phyloP scores from a whole-genome alignment of 2,888 invertebrate genomes.

The Ethmia dodecea region DNA sequence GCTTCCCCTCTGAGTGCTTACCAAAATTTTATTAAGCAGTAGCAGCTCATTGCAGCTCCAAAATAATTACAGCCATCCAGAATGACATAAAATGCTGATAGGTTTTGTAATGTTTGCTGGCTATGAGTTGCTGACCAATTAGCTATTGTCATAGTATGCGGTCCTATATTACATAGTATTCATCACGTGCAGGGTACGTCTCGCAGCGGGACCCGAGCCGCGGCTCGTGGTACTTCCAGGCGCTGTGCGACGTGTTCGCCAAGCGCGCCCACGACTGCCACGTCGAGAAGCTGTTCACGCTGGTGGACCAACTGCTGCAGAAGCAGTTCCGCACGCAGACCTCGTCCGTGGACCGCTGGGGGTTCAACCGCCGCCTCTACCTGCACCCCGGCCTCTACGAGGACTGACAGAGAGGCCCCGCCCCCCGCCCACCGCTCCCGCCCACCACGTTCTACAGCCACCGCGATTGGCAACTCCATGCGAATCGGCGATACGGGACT shows the following conservation, averaged over 20 bases:
- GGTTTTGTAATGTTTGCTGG: too few species aligned
- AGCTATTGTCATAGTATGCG: too few species aligned
- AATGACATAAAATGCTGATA: too few species aligned
- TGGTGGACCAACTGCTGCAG: constrained; percentile 74
- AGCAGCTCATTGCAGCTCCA: too few species aligned
- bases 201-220: constrained; percentile 76
- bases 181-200: constrained; percentile 74
- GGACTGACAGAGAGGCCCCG: constrained; percentile 13
- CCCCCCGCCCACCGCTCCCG: background rate
- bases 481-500: background rate
- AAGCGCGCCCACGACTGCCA: constrained; percentile 79
- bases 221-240: constrained; percentile 86
- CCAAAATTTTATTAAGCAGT: too few species aligned
- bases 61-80: too few species aligned
- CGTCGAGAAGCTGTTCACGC: constrained; percentile 81
- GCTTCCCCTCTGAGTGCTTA: too few species aligned
- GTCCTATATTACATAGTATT: too few species aligned
- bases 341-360: constrained; percentile 79
- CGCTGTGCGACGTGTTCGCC: constrained; percentile 81
- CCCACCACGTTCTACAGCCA: background rate
- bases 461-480: too few species aligned
- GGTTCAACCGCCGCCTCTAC: constrained; percentile 81
- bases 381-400: constrained; percentile 82
- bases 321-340: constrained; percentile 73
- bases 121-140: too few species aligned